Evolutionary conservation across 2,113 vertebrate species (phyloP), one percentile per base, ranked within the genome.

Genomic region (Pangasianodon hypophthalmus): DNA sequence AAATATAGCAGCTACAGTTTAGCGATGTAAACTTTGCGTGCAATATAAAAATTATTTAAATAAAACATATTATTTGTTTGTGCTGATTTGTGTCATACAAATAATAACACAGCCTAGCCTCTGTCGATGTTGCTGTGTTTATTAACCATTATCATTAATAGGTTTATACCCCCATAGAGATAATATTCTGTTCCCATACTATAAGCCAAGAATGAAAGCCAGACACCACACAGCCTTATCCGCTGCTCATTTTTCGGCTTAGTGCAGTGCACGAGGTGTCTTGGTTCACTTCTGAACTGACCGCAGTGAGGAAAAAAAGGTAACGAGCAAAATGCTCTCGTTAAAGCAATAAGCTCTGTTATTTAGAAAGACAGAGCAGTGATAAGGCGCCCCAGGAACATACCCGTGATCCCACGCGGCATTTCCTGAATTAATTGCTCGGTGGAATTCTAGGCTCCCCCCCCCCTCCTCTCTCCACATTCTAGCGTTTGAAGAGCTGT

Each of bases 401-500:
- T 64, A 41, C 37, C 84, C 50, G 13, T 84, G 19, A 89, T 62
- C 26, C 41, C 29, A 88, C 8, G 46, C 11, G 0, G 3, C 21
- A 41, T 37, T 64, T 67, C 58, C 44, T 5, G 1, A 86, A 87
- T 83, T 88, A 82, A 85, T 32, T 52, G 81, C 52, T 52, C 3
- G 14, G 13, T 87, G 67, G 77, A 83, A 88, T 71, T 90, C 24
- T 19, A 75, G 52, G 14, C 10, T 54, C 67, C 37, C 37, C 37
- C 71, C 56, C 58, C 60, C n/a, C 19, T 58, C 32, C n/a, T 56
- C 19, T 26, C 18, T 37, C 77, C 29, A 48, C 87, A 84, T 50
- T 60, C 54, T 32, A 19, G 18, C 67, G 37, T 86, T 88, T 85
- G 48, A 92, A 91, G 67, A 90, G 91, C 91, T 90, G 85, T 91